Evolutionary conservation across 2,113 vertebrate species (phyloP).

Genomic region (Aegotheles bennettii): DNA sequence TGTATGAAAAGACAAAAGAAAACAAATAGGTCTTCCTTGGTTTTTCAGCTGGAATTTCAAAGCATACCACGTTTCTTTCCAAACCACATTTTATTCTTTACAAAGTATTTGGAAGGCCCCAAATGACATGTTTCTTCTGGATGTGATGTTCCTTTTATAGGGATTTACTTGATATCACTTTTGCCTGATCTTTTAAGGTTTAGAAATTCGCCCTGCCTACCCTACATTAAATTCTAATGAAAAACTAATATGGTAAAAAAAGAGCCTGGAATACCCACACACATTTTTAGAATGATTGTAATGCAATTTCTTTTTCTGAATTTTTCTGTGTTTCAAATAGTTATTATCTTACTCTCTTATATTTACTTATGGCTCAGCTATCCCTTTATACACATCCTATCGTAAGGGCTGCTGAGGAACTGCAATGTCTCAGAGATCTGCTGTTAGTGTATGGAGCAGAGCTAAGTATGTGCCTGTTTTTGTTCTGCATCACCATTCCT

Average conservation of each 20-base stretch:
- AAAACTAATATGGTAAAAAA: slow-evolving; percentile 41
- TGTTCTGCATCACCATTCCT: background rate
- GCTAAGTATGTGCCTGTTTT: background rate
- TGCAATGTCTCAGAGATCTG: background rate
- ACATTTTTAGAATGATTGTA: background rate
- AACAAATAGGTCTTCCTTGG: slow-evolving; percentile 38
- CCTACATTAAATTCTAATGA: slow-evolving; percentile 18
- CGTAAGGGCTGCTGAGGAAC: background rate
- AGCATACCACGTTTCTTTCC: slow-evolving; percentile 47
- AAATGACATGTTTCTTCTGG: slow-evolving; percentile 61
- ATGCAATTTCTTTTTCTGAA: background rate
- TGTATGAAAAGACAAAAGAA: slow-evolving; percentile 35
- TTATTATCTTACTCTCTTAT: background rate
- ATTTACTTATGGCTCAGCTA: background rate
- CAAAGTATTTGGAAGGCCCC: slow-evolving; percentile 39
- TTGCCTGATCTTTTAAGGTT: slow-evolving; percentile 36
- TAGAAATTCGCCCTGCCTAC: slow-evolving; percentile 13
- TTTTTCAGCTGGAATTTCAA: slow-evolving; percentile 57
- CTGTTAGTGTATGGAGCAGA: background rate
- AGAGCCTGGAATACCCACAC: background rate
- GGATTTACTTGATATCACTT: slow-evolving; percentile 24
- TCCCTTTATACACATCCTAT: background rate
- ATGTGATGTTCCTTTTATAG: slow-evolving; percentile 39
- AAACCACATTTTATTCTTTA: slow-evolving; percentile 58
- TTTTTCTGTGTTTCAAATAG: background rate